phyloP scores from a whole-genome alignment of 2,888 invertebrate genomes.

The Molorchus minor region DNA sequence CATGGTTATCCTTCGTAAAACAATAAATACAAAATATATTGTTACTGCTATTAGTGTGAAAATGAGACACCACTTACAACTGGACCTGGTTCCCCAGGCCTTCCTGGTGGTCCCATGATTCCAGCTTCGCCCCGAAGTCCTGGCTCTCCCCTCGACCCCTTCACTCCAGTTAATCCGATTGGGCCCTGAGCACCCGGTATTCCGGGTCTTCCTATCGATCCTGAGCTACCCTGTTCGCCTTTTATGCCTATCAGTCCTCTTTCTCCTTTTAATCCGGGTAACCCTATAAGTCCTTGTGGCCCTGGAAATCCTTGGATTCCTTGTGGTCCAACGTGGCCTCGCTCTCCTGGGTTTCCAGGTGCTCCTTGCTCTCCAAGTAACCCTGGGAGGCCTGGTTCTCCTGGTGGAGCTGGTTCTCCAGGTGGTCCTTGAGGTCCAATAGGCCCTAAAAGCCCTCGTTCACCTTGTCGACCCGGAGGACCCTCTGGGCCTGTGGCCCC shows the following conservation, averaged over 20 bases:
- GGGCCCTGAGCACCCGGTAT: conserved; percentile 71
- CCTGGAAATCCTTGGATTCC: conserved; percentile 77
- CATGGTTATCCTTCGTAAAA: neutral
- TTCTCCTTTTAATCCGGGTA: conserved; percentile 78
- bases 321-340: conserved; percentile 76
- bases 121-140: conserved; percentile 81
- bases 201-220: conserved; percentile 69
- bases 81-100: conserved; percentile 79
- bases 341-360: conserved; percentile 76
- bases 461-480: conserved; percentile 72
- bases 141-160: conserved; percentile 79
- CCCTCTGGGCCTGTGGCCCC: conserved; percentile 82
- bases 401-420: conserved; percentile 83
- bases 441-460: conserved; percentile 80
- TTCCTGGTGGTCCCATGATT: conserved; percentile 78
- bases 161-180: conserved; percentile 72
- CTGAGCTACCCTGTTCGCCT: conserved; percentile 77
- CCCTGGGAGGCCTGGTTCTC: conserved; percentile 79
- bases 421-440: conserved; percentile 79
- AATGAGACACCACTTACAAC: conserved; percentile 65
- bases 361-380: conserved; percentile 77
- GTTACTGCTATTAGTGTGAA: neutral
- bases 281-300: conserved; percentile 73
- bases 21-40: neutral
- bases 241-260: conserved; percentile 76